Conservation (phyloP, 2,888 invertebrate genomes). For the Synergus gifuensis region DNA sequence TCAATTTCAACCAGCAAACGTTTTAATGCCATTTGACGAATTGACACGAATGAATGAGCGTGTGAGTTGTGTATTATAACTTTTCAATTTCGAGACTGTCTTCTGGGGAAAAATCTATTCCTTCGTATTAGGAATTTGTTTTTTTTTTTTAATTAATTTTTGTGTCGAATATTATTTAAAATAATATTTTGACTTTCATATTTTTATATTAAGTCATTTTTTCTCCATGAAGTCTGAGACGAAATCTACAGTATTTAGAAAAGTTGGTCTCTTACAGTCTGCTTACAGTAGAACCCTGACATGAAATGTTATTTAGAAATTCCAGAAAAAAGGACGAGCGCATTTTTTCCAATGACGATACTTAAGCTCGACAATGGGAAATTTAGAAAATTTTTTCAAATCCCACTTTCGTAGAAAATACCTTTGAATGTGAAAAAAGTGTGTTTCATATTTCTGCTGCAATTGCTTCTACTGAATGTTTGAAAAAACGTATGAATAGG, state of each 20-base stretch:
- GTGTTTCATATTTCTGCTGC: background rate
- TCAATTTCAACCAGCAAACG: background rate
- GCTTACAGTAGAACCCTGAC: background rate
- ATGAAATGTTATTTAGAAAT: background rate
- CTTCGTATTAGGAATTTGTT: background rate
- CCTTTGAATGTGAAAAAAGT: background rate
- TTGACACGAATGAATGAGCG: background rate
- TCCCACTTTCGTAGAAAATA: background rate
- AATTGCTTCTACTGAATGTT: background rate
- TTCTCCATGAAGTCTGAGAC: background rate
- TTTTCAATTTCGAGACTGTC: background rate
- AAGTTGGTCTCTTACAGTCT: background rate
- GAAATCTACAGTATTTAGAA: constrained; percentile 3
- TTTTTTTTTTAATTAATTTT: background rate
- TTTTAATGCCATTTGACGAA: constrained; percentile 13
- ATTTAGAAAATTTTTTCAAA: background rate
- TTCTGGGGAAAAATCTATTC: constrained; percentile 8
- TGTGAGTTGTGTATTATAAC: background rate
- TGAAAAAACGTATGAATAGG: background rate
- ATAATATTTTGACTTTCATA: background rate
- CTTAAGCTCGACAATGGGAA: background rate
- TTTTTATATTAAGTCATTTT: background rate
- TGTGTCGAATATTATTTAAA: background rate
- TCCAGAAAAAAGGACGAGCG: background rate
- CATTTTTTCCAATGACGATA: background rate